Conservation (phyloP, 2,888 invertebrate genomes). For the Scaptodrosophila latifasciaeformis region DNA sequence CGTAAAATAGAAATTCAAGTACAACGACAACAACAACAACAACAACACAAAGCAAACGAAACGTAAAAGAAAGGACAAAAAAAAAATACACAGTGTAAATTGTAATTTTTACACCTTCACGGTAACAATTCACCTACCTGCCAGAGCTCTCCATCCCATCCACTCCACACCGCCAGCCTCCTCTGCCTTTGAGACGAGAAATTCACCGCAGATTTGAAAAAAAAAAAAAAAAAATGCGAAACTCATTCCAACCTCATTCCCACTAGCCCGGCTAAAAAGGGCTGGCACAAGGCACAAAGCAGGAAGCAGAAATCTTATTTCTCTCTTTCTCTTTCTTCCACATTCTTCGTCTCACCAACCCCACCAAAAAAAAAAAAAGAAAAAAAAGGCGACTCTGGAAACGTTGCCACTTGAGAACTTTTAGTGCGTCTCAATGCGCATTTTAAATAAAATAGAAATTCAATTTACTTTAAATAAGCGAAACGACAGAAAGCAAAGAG, state of each 20-base stretch:
- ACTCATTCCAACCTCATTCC: too few relatives aligned
- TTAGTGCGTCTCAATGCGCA: conserved; percentile 69
- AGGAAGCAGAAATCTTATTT: background rate
- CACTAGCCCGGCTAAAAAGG: background rate
- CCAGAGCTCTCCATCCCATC: background rate
- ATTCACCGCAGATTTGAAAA: too few relatives aligned
- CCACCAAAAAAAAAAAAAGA: too few relatives aligned
- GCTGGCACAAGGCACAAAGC: background rate
- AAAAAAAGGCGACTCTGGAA: conserved; percentile 32
- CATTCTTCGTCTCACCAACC: background rate
- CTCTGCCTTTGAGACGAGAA: too few relatives aligned
- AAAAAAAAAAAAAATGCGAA: too few relatives aligned
- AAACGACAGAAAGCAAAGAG: conserved; percentile 3
- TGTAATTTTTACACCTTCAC: conserved; percentile 66
- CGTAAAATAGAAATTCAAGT: background rate
- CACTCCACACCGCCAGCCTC: background rate
- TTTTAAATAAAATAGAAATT: conserved; percentile 69
- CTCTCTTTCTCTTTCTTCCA: background rate
- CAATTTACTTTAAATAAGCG: conserved; percentile 67
- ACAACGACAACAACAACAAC: conserved; percentile 19
- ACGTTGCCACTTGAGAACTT: conserved; percentile 59
- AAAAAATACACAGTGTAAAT: conserved; percentile 30
- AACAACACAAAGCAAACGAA: conserved; percentile 18
- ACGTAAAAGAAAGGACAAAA: background rate
- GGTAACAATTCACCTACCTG: conserved; percentile 37